Base-by-base conservation (phyloP, 2,797 vertebrate species). In the Pangasius larnaudii region DNA sequence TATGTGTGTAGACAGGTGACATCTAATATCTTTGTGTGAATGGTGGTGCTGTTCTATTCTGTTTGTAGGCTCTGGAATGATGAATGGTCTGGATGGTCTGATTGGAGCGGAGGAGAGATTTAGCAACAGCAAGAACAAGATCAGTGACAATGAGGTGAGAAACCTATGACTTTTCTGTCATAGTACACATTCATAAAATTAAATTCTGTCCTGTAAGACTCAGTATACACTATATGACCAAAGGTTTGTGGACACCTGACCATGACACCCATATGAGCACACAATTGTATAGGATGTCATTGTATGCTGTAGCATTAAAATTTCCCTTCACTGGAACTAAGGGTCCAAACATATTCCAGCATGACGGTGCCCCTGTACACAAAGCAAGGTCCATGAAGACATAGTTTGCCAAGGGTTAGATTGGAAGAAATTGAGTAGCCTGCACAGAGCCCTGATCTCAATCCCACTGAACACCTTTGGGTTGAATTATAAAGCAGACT, bases 111-210 rank as follows among this genome's bases (percentile, higher is more conserved):
- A 99, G 92, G 98, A 99, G 92, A 97, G 97, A 91, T 95, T 97
- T 91, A 97, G 99, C 92, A 99, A 98, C 96, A 97, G 96, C 95
- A 98, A 98, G 95, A 96, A 95, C 91, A 97, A 98, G 93, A 96
- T 97, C 92, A 97, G 96, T 89, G 94, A 97, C 89, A 98, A 97
- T 13, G 96, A 98, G 98, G 98, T 99, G 95, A 97, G 97, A 91
- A 82, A 51, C 1, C 19, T 49, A 9, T 71, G 83, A 72, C 75
- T 84, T 14, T 8, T 33, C 16, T 78, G 14, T 53, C 14, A 3
- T 8, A 51, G 46, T 51, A 18, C 27, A 77, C 46, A 30, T 74
- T 27, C 11, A 74, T 30, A n/a, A 77, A 77, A 77, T 77, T 2
- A 8, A 16, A 49, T 42, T 49, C 11, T 39, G 18, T 75, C 24